phyloP scores from a whole-genome alignment of 2,797 vertebrate genomes.

The Sebastolobus altivelis region DNA sequence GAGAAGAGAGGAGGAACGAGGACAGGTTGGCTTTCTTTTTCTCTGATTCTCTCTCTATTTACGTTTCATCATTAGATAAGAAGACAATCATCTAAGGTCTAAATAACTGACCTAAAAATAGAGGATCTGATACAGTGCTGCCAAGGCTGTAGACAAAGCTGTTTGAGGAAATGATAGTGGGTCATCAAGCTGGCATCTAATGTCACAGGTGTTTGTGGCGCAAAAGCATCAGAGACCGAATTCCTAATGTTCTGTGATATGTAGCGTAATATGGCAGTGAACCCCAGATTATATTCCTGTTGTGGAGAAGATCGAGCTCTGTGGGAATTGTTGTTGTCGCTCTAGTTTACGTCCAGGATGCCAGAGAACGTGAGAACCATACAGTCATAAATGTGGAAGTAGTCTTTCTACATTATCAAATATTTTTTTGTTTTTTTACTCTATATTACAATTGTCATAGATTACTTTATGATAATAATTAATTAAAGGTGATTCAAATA shows the following conservation, averaged over 20 bases:
- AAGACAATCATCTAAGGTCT: neutral
- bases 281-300: neutral
- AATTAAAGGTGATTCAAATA: neutral
- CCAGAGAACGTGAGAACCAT: neutral
- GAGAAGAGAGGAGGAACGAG: neutral
- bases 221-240: neutral
- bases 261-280: neutral
- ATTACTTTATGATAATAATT: neutral
- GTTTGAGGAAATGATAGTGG: neutral
- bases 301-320: neutral
- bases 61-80: neutral
- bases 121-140: neutral
- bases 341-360: neutral
- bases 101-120: neutral
- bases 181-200: neutral
- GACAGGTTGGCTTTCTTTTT: neutral
- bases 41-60: neutral
- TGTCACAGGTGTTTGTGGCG: neutral
- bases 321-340: neutral
- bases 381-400: neutral
- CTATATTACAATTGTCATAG: neutral
- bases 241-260: neutral
- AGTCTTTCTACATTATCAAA: neutral
- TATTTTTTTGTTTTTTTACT: neutral
- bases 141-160: neutral